Conservation (phyloP, 2,797 vertebrate species). For the Lerista edwardsae region DNA sequence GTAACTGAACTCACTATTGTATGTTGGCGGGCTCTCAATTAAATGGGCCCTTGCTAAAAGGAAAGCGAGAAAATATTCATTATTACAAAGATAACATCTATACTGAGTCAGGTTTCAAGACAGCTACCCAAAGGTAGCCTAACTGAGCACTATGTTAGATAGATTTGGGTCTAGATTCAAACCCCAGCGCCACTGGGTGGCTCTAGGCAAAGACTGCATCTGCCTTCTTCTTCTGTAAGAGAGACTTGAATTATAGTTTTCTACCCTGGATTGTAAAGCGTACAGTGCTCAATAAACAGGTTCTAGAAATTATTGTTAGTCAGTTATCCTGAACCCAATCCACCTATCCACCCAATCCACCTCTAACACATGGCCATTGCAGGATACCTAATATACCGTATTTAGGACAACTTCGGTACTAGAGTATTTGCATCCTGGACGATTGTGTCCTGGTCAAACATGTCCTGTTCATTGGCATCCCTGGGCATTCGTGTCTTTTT, state of each 20-base stretch:
- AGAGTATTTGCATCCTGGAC: too few relatives aligned
- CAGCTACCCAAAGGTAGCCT: background rate
- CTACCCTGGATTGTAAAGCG: background rate
- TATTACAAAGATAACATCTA: background rate
- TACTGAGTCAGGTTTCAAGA: background rate
- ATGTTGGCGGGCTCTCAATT: constrained; percentile 96
- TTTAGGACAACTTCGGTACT: background rate
- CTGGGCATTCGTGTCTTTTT: too few relatives aligned
- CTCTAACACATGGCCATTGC: background rate
- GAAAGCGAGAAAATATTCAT: constrained; percentile 1
- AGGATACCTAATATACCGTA: background rate
- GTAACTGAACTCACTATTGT: constrained; percentile 89
- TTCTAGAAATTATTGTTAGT: background rate
- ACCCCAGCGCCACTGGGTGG: rapidly evolving
- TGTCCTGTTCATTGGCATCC: too few relatives aligned
- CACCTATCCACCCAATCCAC: background rate
- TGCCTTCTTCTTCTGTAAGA: background rate
- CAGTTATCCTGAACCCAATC: background rate
- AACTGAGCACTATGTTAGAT: background rate
- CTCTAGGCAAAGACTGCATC: background rate
- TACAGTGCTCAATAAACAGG: background rate
- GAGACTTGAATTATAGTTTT: background rate
- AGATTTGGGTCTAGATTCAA: background rate
- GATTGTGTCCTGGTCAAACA: too few relatives aligned
- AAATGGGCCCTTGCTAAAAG: constrained; percentile 89